Evolutionary conservation across 2,797 vertebrate genomes (phyloP).

Genomic region (Vespertilio murinus): DNA sequence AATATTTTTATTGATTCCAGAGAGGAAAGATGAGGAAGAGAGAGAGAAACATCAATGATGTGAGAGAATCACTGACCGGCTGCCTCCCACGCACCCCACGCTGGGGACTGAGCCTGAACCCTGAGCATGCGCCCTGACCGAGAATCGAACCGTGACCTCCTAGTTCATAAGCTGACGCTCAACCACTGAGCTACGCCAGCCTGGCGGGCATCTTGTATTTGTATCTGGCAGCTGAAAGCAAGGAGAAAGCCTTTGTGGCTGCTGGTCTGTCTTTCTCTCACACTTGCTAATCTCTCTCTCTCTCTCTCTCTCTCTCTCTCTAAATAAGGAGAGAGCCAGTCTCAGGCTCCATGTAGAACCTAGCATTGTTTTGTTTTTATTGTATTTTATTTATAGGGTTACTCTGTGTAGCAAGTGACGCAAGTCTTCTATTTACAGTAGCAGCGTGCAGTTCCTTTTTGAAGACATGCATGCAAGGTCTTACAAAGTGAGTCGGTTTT

Average conservation of each 20-base stretch:
- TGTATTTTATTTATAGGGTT: background rate
- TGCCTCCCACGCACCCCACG: too few species aligned
- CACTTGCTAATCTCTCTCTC: background rate
- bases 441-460: constrained; percentile 19
- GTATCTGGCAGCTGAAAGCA: background rate
- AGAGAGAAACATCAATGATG: too few species aligned
- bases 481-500: constrained; percentile 36
- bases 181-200: too few species aligned
- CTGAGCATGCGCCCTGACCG: too few species aligned
- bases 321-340: background rate
- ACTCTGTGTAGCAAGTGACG: background rate
- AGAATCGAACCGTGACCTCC: too few species aligned
- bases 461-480: constrained; percentile 31
- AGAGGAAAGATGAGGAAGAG: too few species aligned
- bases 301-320: background rate
- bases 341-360: background rate
- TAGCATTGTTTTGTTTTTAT: background rate
- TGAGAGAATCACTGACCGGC: too few species aligned
- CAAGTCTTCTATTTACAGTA: constrained; percentile 35
- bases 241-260: background rate
- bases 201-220: background rate
- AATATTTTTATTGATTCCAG: too few species aligned
- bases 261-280: background rate
- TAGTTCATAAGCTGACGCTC: too few species aligned
- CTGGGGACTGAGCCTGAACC: too few species aligned